phyloP scores from a whole-genome alignment of 2,797 vertebrate genomes.

The Taenioides sp. region DNA sequence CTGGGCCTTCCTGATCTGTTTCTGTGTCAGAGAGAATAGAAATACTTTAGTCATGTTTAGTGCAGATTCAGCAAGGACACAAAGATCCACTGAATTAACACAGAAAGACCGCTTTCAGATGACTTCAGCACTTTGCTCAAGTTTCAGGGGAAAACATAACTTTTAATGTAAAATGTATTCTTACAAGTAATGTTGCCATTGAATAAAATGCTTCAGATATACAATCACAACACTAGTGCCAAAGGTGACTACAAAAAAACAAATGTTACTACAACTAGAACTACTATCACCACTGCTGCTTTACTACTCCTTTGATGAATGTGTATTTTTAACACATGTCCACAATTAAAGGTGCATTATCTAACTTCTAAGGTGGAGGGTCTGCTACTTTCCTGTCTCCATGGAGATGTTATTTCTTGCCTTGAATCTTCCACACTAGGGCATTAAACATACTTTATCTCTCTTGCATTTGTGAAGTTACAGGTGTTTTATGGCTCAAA shows the following conservation, averaged over 20 bases:
- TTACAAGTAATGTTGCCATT: background rate
- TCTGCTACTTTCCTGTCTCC: too few species aligned
- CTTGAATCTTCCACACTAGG: too few species aligned
- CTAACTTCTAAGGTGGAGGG: too few species aligned
- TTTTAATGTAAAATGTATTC: background rate
- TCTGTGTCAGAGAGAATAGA: background rate
- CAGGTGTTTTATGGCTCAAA: too few species aligned
- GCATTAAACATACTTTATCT: too few species aligned
- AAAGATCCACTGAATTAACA: conserved; percentile 2
- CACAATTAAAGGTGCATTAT: too few species aligned
- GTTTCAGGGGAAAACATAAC: conserved; percentile 9
- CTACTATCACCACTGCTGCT: background rate
- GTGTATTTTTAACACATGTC: too few species aligned
- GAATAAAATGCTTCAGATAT: background rate
- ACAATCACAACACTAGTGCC: background rate
- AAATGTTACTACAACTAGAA: background rate
- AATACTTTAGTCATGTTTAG: conserved; percentile 7
- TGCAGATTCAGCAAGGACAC: conserved; percentile 5
- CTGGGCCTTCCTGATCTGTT: background rate
- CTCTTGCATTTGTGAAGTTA: too few species aligned
- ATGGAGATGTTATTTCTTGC: too few species aligned
- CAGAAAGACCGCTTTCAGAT: background rate
- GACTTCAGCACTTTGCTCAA: conserved; percentile 32
- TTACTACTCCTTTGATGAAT: too few species aligned
- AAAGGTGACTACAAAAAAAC: background rate